These are phyloP conservation scores for Hypocryptadius cinnamomeus DNA, from an alignment of 2,113 vertebrate species.

Conservation along the genomic window DNA sequence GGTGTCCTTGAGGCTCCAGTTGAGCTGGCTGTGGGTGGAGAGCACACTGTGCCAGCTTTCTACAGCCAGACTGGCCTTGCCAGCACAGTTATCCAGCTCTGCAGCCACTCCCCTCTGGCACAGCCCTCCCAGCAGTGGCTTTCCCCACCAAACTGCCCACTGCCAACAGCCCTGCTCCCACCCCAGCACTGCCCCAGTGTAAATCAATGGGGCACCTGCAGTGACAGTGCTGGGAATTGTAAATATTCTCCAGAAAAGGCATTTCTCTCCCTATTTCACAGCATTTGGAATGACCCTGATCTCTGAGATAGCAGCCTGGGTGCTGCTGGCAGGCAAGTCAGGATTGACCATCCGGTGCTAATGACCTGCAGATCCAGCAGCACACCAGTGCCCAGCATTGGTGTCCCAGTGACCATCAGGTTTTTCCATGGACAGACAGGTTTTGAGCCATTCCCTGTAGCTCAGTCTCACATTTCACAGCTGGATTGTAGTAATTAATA, in stretches of 20 bases:
- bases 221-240: background rate
- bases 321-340: background rate
- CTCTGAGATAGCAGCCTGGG: background rate
- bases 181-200: background rate
- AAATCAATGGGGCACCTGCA: background rate
- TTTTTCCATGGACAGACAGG: background rate
- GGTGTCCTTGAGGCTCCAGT: background rate
- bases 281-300: background rate
- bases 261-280: background rate
- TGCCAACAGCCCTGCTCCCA: background rate
- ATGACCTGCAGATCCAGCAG: background rate
- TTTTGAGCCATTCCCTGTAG: background rate
- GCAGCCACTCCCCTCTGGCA: background rate
- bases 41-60: background rate
- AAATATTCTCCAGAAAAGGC: background rate
- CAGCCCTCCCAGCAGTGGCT: background rate
- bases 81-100: rapidly evolving
- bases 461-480: background rate
- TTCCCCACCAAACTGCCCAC: background rate
- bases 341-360: background rate
- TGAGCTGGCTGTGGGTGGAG: background rate
- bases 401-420: background rate
- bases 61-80: background rate
- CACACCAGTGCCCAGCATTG: background rate
- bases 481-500: background rate